phyloP scores from a whole-genome alignment of 2,888 invertebrate genomes.

The Phyllotreta striolata region DNA sequence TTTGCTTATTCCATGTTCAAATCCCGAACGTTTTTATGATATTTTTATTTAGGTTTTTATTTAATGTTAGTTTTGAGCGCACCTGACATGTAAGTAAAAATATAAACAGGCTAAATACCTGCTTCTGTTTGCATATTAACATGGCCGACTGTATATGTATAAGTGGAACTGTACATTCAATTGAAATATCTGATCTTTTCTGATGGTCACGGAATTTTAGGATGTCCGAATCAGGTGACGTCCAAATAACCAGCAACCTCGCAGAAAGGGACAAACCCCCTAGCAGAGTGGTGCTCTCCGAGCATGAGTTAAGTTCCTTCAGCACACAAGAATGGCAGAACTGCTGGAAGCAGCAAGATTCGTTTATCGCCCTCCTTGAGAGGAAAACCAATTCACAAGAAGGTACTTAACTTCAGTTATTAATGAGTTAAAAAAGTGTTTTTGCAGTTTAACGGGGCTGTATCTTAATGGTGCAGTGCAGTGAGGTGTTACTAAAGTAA shows the following conservation, averaged over 20 bases:
- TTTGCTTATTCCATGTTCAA: conserved; percentile 23
- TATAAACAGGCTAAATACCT: conserved; percentile 24
- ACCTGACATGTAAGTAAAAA: conserved; percentile 35
- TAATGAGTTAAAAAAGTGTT: conserved; percentile 44
- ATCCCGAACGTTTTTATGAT: conserved; percentile 29
- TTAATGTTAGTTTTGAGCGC: conserved; percentile 30
- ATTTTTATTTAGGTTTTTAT: conserved; percentile 26
- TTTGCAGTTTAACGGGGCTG: conserved; percentile 39
- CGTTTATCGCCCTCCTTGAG: conserved; percentile 79
- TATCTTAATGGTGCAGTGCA: conserved; percentile 51
- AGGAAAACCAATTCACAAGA: conserved; percentile 77
- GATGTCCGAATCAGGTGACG: conserved; percentile 55
- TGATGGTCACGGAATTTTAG: conserved; percentile 46
- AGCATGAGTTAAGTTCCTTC: conserved; percentile 71
- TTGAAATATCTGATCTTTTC: conserved; percentile 29
- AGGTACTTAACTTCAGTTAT: conserved; percentile 69
- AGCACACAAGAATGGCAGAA: conserved; percentile 72
- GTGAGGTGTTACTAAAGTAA: conserved; percentile 43
- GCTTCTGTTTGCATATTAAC: conserved; percentile 30
- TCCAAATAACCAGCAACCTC: conserved; percentile 62
- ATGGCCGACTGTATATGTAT: conserved; percentile 26
- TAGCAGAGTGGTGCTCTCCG: conserved; percentile 69
- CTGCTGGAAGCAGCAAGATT: conserved; percentile 79
- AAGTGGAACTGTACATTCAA: conserved; percentile 22
- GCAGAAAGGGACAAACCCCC: conserved; percentile 61